Conservation (phyloP, 2,888 invertebrate species). For the Augochlorella aurata region DNA sequence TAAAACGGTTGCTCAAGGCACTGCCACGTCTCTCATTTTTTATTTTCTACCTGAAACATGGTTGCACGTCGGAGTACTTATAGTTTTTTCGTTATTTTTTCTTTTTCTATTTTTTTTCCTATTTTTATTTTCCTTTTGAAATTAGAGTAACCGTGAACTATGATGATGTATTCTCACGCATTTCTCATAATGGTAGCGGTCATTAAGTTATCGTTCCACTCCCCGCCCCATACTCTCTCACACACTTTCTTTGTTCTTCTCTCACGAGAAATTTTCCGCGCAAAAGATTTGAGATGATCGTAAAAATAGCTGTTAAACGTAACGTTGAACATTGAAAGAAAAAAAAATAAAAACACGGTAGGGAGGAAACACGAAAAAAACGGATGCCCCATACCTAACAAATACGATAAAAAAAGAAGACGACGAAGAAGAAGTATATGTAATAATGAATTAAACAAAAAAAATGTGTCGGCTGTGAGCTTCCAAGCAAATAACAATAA, state of each 20-base stretch:
- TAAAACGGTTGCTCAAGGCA: conserved; percentile 81
- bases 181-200: conserved; percentile 57
- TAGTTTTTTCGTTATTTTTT: conserved; percentile 54
- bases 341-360: conserved; percentile 45
- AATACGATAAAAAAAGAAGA: conserved; percentile 64
- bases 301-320: conserved; percentile 52
- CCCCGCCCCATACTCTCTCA: background rate
- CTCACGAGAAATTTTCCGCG: conserved; percentile 53
- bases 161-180: conserved; percentile 50
- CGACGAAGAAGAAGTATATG: conserved; percentile 32
- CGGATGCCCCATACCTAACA: conserved; percentile 74
- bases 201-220: conserved; percentile 41
- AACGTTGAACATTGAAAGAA: conserved; percentile 35
- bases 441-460: conserved; percentile 69
- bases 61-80: conserved; percentile 67
- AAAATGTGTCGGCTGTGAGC: conserved; percentile 82
- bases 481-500: conserved; percentile 82
- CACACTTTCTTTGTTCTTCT: conserved; percentile 34
- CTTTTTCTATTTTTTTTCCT: background rate
- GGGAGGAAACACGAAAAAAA: conserved; percentile 34
- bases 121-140: background rate
- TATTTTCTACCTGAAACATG: conserved; percentile 64
- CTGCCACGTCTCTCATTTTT: conserved; percentile 78
- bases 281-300: conserved; percentile 41
- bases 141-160: conserved; percentile 67